These are phyloP conservation scores for Karalla daura DNA, from an alignment of 2,797 vertebrate genomes.

Conservation along the genomic window DNA sequence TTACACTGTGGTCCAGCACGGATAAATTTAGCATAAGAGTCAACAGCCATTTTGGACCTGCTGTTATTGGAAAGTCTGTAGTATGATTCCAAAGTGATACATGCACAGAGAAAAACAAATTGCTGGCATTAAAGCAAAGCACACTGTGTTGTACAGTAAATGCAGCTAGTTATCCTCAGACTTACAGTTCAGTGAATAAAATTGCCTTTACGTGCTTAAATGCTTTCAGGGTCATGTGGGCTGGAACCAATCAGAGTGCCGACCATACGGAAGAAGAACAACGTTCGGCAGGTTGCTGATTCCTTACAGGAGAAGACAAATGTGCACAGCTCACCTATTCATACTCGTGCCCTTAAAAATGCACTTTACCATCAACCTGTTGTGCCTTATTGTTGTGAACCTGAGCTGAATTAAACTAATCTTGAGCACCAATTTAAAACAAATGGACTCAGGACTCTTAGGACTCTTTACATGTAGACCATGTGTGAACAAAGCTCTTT, in stretches of 20 bases:
- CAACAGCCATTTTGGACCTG: slow-evolving; percentile 27
- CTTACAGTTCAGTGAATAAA: slow-evolving; percentile 2
- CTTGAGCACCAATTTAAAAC: too few species aligned
- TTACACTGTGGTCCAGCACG: slow-evolving; percentile 10
- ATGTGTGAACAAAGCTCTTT: too few species aligned
- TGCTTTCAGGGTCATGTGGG: slow-evolving; percentile 23
- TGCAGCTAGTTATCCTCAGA: slow-evolving; percentile 19
- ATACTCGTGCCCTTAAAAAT: background rate
- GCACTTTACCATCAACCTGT: background rate
- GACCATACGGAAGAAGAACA: slow-evolving; percentile 18
- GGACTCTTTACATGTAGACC: too few species aligned
- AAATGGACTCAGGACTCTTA: too few species aligned
- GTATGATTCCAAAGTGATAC: slow-evolving; percentile 41
- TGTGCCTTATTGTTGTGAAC: background rate
- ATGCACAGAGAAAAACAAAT: slow-evolving; percentile 35
- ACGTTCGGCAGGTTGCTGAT: background rate
- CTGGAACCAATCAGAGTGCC: slow-evolving; percentile 25
- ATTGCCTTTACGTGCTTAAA: slow-evolving; percentile 58
- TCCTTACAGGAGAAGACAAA: background rate
- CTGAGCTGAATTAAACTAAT: too few species aligned
- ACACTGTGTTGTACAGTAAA: slow-evolving; percentile 4
- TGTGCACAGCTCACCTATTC: background rate
- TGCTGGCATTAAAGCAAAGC: slow-evolving; percentile 46
- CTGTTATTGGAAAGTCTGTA: slow-evolving; percentile 45
- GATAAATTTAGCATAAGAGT: slow-evolving; percentile 53